Base-by-base conservation (phyloP, 2,888 invertebrate species). In the Amblyjoppa fuscipennis region DNA sequence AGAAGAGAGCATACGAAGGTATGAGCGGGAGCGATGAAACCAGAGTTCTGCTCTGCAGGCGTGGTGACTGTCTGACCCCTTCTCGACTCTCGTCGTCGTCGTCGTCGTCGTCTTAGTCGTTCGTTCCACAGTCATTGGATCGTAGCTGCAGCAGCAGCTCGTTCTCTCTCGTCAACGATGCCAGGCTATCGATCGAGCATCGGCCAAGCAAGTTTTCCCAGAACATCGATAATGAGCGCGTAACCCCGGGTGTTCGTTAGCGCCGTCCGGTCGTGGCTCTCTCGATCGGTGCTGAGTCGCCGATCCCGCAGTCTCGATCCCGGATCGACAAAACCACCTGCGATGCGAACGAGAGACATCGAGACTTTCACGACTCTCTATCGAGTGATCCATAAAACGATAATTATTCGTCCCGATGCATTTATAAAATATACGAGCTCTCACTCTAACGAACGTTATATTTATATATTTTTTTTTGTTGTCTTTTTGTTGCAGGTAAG, bases 161-260 rank as follows among this genome's bases (percentile, higher is more conserved):
- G 86, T 41, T 81, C 68, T 41, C 70, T 69, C 74, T 81, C 81
- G 82, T 81, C 87, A 84, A 85, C 74, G 84, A 74, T 81, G 82
- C 81, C 77, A 64, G 64, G 74, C 76, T 78, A 86, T 86, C 83
- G 86, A 86, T 86, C 86, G 83, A 77, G 70, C 56, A 86, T 83
- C 83, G 81, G 56, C 83, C 82, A 77, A 84, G 80, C 64, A 81
- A 83, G 79, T 84, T 86, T 88, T 88, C 87, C 86, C 77, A 82
- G 85, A 87, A 88, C 84, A 81, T 71, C 82, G 87, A 87, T 86
- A 83, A 84, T 77, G 87, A 87, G 84, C 82, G 79, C 76, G 79
- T 81, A 83, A 78, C 76, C 73, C 74, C 84, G 71, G 86, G 78
- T 84, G 83, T 89, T 85, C 81, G 82, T 84, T 84, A 87, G 86